A percentile compares a stretch with the other conserved stretches of the same genome.
These are phyloP conservation scores for Bergia puertoricense DNA, from an alignment of 92 coral and sea anemone genomes.

Conservation along the genomic window DNA sequence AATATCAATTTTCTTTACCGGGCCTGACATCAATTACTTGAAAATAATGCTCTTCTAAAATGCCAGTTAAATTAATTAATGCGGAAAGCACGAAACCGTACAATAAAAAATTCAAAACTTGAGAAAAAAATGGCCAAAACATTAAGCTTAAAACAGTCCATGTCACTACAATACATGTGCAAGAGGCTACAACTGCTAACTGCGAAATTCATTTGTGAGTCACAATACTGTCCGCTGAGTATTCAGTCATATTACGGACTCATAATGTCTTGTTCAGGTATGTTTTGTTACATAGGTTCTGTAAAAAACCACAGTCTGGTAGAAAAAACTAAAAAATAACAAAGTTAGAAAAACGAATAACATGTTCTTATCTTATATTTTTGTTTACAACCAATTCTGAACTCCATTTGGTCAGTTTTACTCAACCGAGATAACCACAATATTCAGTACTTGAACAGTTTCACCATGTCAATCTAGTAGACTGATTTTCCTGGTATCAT, in stretches of 20 bases:
- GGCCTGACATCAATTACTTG: too few species aligned
- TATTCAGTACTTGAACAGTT: background rate
- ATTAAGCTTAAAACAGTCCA: too few species aligned
- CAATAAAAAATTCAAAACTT: too few species aligned
- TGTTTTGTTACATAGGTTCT: background rate
- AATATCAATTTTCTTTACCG: background rate
- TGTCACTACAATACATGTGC: too few species aligned
- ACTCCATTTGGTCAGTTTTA: background rate
- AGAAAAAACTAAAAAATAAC: background rate
- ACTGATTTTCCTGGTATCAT: background rate
- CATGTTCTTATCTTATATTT: background rate
- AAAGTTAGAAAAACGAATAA: background rate
- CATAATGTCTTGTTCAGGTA: background rate
- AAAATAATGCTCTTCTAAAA: too few species aligned
- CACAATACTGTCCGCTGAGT: too few species aligned
- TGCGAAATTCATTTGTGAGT: too few species aligned
- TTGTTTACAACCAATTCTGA: background rate
- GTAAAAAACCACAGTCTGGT: background rate
- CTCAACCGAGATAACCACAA: background rate
- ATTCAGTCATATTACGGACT: too few species aligned
- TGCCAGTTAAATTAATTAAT: too few species aligned
- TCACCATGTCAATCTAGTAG: background rate
- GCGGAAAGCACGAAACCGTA: too few species aligned
- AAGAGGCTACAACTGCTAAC: too few species aligned
- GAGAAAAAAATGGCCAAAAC: too few species aligned